Conservation (phyloP, 2,113 vertebrate species). For the Orthonyx spaldingii region DNA sequence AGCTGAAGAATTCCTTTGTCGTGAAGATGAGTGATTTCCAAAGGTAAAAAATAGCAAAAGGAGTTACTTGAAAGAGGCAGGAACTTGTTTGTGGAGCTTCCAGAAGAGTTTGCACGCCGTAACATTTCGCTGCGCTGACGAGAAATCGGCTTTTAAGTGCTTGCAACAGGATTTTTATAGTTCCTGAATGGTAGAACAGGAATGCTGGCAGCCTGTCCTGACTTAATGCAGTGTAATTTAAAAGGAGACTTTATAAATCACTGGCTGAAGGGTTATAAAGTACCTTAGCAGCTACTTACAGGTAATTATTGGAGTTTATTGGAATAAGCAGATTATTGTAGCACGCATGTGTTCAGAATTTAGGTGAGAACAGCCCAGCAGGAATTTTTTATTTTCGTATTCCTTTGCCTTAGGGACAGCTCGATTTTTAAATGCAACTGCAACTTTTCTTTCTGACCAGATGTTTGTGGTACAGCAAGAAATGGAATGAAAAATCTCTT, state of each 20-base stretch:
- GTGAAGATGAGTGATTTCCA: neutral
- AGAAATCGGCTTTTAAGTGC: neutral
- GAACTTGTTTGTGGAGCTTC: neutral
- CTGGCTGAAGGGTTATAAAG: neutral
- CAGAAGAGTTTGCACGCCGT: neutral
- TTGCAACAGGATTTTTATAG: neutral
- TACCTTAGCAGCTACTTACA: neutral
- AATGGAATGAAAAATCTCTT: neutral
- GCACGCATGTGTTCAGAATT: neutral
- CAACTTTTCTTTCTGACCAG: neutral
- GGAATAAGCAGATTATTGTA: neutral
- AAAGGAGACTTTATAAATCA: neutral
- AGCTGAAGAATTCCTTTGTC: neutral
- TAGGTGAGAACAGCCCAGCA: neutral
- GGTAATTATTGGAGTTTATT: neutral
- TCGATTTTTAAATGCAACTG: neutral
- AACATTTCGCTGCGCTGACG: neutral
- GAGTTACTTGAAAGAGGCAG: neutral
- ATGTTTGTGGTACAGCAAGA: neutral
- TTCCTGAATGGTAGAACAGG: neutral
- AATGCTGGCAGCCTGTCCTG: neutral
- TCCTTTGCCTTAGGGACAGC: neutral
- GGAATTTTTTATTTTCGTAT: neutral
- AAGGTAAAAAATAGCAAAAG: conserved; percentile 19
- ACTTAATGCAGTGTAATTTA: neutral